Evolutionary conservation across 2,888 invertebrate species (phyloP).

Genomic region (Ochropleura leucogaster): DNA sequence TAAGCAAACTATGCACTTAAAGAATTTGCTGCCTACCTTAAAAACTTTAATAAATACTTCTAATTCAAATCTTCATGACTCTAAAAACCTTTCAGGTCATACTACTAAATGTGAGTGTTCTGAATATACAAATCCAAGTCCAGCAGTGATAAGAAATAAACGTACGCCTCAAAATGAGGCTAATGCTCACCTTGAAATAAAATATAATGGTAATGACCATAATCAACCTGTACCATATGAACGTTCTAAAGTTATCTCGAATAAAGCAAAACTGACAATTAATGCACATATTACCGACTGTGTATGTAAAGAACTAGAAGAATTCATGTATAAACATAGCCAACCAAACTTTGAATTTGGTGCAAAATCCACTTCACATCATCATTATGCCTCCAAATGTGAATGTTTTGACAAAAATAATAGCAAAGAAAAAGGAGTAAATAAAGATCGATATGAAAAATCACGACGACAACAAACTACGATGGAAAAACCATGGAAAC

Average conservation of each 20-base stretch:
- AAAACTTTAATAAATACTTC: conserved; percentile 18
- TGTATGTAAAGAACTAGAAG: conserved; percentile 16
- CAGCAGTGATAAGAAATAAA: conserved; percentile 9
- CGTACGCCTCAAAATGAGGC: neutral
- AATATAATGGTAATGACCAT: neutral
- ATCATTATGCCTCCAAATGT: neutral
- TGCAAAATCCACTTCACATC: neutral
- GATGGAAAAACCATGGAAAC: conserved; percentile 1
- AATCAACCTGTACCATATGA: neutral
- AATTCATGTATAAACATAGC: neutral
- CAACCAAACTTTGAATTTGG: conserved; percentile 1
- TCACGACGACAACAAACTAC: neutral
- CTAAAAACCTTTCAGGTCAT: neutral
- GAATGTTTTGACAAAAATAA: conserved; percentile 14
- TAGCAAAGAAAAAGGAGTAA: neutral
- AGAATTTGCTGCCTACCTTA: neutral
- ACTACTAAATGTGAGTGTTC: conserved; percentile 9
- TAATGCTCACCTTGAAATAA: conserved; percentile 4
- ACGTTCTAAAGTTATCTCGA: neutral
- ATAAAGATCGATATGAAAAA: neutral
- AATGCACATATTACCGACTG: conserved; percentile 8
- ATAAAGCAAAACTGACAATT: conserved; percentile 3
- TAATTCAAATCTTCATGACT: neutral
- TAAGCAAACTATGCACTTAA: conserved; percentile 6
- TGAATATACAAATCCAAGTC: conserved; percentile 3